A percentile compares a stretch with the other conserved stretches of the same genome.
phyloP scores from a whole-genome alignment of 2,888 invertebrate species.

The Eilema griseolum region DNA sequence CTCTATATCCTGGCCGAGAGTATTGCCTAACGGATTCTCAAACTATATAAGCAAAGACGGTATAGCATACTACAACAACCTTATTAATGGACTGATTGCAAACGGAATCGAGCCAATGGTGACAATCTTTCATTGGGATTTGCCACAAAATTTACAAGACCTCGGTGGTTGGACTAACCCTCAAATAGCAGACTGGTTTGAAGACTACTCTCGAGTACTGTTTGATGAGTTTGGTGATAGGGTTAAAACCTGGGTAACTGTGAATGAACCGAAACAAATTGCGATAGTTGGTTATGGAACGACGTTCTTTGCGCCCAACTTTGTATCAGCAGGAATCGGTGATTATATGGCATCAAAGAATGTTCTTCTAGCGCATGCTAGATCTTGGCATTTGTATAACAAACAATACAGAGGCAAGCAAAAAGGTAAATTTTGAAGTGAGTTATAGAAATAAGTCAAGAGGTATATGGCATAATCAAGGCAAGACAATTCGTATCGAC shows the following conservation, averaged over 20 bases:
- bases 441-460: too few relatives aligned
- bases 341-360: conserved; percentile 84
- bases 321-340: conserved; percentile 78
- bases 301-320: conserved; percentile 68
- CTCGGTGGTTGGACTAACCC: conserved; percentile 87
- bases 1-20: conserved; percentile 89
- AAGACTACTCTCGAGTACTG: conserved; percentile 78
- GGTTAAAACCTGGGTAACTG: conserved; percentile 87
- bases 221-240: conserved; percentile 80
- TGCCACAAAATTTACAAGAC: conserved; percentile 84
- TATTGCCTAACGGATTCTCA: conserved; percentile 87
- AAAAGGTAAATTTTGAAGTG: conserved; percentile 54
- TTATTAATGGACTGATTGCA: conserved; percentile 87
- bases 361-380: conserved; percentile 86
- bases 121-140: conserved; percentile 87
- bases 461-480: too few relatives aligned
- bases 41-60: conserved; percentile 87
- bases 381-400: conserved; percentile 79
- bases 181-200: conserved; percentile 78
- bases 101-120: conserved; percentile 88
- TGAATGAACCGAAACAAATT: conserved; percentile 86
- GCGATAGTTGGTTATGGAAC: conserved; percentile 79
- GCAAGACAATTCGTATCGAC: too few relatives aligned
- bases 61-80: conserved; percentile 88
- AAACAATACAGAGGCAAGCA: conserved; percentile 67